phyloP scores from a whole-genome alignment of 1,140 invertebrate genomes.

The Pectinophora gossypiella region DNA sequence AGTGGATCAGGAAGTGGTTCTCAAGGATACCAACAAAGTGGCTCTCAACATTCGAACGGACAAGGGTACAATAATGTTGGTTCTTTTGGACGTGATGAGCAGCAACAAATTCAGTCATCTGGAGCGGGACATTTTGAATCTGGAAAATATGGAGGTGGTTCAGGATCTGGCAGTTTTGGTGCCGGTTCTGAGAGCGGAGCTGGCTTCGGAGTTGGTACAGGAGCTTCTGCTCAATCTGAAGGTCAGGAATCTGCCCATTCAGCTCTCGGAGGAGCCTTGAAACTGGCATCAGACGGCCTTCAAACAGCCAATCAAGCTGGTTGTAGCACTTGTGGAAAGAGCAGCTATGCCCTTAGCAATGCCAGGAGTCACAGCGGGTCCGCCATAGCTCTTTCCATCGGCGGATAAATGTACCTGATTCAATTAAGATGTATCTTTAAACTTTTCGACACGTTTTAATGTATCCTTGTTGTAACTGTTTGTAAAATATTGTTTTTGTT shows the following conservation, averaged over 20 bases:
- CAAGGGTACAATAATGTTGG: too few relatives aligned
- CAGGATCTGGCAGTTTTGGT: neutral
- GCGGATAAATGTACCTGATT: slow-evolving; percentile 18
- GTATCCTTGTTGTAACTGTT: too few relatives aligned
- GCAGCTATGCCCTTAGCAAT: slow-evolving; percentile 51
- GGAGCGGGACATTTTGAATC: neutral
- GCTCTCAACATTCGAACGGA: too few relatives aligned
- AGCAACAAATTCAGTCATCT: neutral
- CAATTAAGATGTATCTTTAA: too few relatives aligned
- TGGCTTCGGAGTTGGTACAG: slow-evolving; percentile 6
- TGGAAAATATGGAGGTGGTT: neutral
- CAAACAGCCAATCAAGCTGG: slow-evolving; percentile 29
- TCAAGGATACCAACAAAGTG: too few relatives aligned
- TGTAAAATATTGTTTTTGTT: too few relatives aligned
- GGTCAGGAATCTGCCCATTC: slow-evolving; percentile 9
- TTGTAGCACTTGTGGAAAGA: slow-evolving; percentile 52
- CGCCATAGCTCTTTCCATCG: slow-evolving; percentile 48
- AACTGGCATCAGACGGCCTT: slow-evolving; percentile 48
- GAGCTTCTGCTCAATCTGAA: neutral
- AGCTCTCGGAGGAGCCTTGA: slow-evolving; percentile 39
- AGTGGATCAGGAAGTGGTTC: too few relatives aligned
- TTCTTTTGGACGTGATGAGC: too few relatives aligned
- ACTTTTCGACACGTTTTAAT: too few relatives aligned
- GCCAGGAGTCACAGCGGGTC: slow-evolving; percentile 49
- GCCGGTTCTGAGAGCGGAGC: slow-evolving; percentile 3